Evolutionary conservation across 2,888 invertebrate species (phyloP).

Genomic region (Bellardia pandia): DNA sequence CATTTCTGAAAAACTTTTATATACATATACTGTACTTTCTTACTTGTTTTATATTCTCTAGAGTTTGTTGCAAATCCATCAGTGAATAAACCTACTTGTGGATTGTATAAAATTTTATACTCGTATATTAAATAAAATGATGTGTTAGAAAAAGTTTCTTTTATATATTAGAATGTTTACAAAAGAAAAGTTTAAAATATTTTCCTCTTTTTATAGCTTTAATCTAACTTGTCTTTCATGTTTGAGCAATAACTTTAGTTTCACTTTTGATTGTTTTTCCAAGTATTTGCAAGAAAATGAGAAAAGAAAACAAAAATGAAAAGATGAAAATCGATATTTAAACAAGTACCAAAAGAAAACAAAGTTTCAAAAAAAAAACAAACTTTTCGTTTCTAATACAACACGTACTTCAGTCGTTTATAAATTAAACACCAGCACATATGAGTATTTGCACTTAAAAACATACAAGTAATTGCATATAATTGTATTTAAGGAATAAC

Average conservation of each 20-base stretch:
- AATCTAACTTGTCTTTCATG: neutral
- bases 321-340: slow-evolving; percentile 44
- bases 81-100: no score
- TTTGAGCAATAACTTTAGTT: slow-evolving; percentile 39
- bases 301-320: slow-evolving; percentile 13
- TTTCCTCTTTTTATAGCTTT: neutral
- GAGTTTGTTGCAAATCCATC: no score
- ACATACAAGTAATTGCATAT: neutral
- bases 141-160: slow-evolving; percentile 30
- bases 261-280: slow-evolving; percentile 36
- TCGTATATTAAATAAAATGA: neutral
- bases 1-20: no score
- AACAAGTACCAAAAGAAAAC: slow-evolving; percentile 11
- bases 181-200: slow-evolving; percentile 23
- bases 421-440: neutral
- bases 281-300: slow-evolving; percentile 32
- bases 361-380: slow-evolving; percentile 40
- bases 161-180: neutral
- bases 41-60: no score
- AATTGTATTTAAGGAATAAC: neutral
- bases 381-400: slow-evolving; percentile 17
- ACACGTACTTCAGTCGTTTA: neutral
- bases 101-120: neutral
- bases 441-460: neutral
- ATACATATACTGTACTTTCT: no score